Percentiles rank a stretch among this genome's conserved stretches.
These are phyloP conservation scores for Tuberolachnus salignus DNA, from an alignment of 2,888 invertebrate species.

Conservation along the genomic window DNA sequence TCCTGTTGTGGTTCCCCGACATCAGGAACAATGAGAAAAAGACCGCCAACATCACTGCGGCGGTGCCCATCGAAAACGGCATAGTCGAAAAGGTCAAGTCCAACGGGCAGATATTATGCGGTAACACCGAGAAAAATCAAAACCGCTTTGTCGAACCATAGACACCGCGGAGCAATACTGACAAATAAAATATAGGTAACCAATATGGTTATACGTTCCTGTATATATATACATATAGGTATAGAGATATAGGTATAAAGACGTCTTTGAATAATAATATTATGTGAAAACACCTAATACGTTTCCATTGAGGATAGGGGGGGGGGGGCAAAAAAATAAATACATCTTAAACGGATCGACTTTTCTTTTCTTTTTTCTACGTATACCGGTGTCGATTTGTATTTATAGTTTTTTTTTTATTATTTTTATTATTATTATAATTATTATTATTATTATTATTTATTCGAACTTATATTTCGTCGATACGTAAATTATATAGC, in stretches of 20 bases:
- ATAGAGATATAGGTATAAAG: not conserved
- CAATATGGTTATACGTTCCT: slow-evolving; percentile 27
- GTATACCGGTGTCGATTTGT: not conserved
- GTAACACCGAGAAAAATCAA: not conserved
- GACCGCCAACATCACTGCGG: not conserved
- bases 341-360: no score
- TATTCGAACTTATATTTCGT: slow-evolving; percentile 3
- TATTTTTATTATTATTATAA: no score
- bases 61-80: not conserved
- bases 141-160: not conserved
- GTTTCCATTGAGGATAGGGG: not conserved
- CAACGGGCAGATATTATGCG: not conserved
- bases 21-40: no score
- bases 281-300: not conserved
- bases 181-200: slow-evolving; percentile 8
- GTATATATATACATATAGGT: not conserved
- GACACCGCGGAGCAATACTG: not conserved
- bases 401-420: not conserved
- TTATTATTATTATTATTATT: no score
- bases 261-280: not conserved
- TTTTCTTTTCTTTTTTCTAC: no score
- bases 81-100: not conserved
- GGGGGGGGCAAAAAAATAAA: no score
- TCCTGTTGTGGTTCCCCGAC: slow-evolving; percentile 42
- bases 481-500: no score